Evolutionary conservation across 35 echinoderm and acorn worm genomes (phyloP).

Genomic region (Ophiothrix spiculata): DNA sequence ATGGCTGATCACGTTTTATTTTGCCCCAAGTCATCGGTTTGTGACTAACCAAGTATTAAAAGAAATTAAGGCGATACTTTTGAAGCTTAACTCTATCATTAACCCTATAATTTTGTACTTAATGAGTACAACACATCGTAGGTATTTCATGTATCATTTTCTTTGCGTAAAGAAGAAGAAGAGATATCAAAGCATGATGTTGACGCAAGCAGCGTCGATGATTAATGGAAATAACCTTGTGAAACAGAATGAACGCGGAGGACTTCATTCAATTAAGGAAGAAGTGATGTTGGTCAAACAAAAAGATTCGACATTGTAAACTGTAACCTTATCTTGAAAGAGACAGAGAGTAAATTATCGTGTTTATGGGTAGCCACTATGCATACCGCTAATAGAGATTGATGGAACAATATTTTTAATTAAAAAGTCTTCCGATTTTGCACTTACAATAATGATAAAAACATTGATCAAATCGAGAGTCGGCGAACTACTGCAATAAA

Average conservation of each 20-base stretch:
- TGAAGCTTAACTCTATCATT: slow-evolving; percentile 12
- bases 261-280: not conserved
- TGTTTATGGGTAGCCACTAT: no score
- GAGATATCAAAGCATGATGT: not conserved
- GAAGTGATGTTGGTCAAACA: not conserved
- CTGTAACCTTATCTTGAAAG: no score
- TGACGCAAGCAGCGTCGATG: not conserved
- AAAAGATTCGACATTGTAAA: not conserved
- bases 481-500: no score
- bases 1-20: not conserved
- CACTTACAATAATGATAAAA: no score
- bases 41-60: not conserved
- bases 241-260: not conserved
- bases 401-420: no score
- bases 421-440: no score
- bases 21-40: not conserved
- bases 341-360: no score
- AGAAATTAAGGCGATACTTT: not conserved
- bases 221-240: not conserved
- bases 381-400: no score
- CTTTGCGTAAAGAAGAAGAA: not conserved
- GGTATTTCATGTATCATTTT: not conserved
- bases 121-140: slow-evolving; percentile 10
- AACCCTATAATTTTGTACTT: slow-evolving; percentile 25
- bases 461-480: no score